Conservation (phyloP, 2,888 invertebrate species). For the Tenthredo amoena region DNA sequence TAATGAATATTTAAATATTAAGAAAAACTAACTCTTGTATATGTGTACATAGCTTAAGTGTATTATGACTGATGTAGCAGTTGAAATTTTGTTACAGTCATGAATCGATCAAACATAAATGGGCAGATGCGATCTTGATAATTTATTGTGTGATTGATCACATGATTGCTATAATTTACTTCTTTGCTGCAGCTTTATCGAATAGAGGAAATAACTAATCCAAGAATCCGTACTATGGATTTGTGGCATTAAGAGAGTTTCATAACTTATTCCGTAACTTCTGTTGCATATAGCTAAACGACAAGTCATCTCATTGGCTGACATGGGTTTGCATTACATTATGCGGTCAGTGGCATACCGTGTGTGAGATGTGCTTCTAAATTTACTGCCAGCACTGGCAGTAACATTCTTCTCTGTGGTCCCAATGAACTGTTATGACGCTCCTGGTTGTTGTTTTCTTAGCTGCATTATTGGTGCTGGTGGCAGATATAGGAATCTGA, state of each 20-base stretch:
- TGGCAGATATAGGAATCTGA: slow-evolving; percentile 27
- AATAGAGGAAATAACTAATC: slow-evolving; percentile 1
- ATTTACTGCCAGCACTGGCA: background rate
- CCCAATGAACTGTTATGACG: slow-evolving; percentile 11
- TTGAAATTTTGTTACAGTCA: slow-evolving; percentile 36
- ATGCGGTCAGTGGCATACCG: background rate
- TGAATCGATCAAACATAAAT: background rate
- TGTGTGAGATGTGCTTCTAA: background rate
- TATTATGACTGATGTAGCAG: slow-evolving; percentile 44
- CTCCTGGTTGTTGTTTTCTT: slow-evolving; percentile 25
- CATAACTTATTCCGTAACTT: slow-evolving; percentile 28
- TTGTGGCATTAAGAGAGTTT: background rate
- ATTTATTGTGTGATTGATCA: background rate
- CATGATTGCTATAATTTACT: slow-evolving; percentile 1
- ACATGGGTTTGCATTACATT: background rate
- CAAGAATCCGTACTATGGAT: slow-evolving; percentile 12
- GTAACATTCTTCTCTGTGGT: background rate
- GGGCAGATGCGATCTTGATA: background rate
- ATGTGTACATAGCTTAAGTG: slow-evolving; percentile 65
- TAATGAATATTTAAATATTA: slow-evolving; percentile 51
- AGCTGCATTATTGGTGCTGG: slow-evolving; percentile 48
- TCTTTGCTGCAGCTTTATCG: background rate
- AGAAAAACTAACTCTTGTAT: slow-evolving; percentile 56
- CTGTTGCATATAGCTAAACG: background rate
- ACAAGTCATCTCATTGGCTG: background rate